Evolutionary conservation across 2,797 vertebrate species (phyloP).

Genomic region (Muscicapa striata): DNA sequence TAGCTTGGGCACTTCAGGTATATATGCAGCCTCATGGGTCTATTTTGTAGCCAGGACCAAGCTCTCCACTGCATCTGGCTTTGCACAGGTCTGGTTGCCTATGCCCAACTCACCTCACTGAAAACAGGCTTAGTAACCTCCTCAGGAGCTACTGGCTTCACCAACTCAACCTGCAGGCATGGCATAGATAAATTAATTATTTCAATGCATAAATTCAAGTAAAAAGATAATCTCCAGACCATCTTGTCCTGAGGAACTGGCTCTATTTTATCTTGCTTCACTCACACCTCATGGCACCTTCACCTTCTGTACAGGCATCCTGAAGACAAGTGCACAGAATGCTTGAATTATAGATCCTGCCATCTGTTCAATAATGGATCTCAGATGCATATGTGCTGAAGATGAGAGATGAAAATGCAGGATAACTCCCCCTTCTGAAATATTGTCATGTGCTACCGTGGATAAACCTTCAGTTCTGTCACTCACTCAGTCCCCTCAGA

Average conservation of each 20-base stretch:
- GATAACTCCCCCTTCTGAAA: not conserved
- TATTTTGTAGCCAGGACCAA: not conserved
- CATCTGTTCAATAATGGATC: not conserved
- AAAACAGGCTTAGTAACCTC: not conserved
- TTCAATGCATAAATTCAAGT: not conserved
- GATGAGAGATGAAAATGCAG: not conserved
- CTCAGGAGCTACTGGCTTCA: not conserved
- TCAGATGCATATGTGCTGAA: not conserved
- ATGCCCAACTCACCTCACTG: not conserved
- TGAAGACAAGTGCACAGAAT: not conserved
- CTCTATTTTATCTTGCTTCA: not conserved
- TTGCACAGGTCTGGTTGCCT: not conserved
- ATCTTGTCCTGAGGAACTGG: not conserved
- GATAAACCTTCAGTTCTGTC: not conserved
- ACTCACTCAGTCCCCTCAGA: not conserved
- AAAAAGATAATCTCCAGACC: not conserved
- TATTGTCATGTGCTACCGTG: not conserved
- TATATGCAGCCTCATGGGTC: rapidly evolving
- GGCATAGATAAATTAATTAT: not conserved
- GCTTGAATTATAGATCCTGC: not conserved
- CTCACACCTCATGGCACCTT: not conserved
- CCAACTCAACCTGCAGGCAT: not conserved
- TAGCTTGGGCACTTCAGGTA: not conserved
- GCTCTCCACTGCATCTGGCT: not conserved
- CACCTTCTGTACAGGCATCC: not conserved